Percentiles rank a stretch among this genome's conserved stretches.
Conservation (phyloP, 2,113 vertebrate species). For the Crotalus tigris region DNA sequence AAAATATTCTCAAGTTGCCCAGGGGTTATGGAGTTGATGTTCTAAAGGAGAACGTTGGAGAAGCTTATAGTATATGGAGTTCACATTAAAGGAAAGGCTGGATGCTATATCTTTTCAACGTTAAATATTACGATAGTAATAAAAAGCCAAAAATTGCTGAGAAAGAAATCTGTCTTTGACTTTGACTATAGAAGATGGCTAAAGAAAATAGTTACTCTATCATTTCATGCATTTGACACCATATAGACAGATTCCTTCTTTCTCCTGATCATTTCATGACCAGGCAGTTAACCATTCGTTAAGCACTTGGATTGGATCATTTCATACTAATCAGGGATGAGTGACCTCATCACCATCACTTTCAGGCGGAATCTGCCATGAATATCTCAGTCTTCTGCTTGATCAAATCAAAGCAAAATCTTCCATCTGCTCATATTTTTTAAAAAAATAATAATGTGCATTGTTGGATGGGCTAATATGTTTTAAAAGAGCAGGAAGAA, state of each 20-base stretch:
- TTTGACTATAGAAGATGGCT: slow-evolving; percentile 36
- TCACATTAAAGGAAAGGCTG: background rate
- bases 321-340: slow-evolving; percentile 50
- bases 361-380: slow-evolving; percentile 49
- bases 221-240: slow-evolving; percentile 36
- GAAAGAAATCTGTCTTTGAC: slow-evolving; percentile 32
- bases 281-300: slow-evolving; percentile 44
- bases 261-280: slow-evolving; percentile 43
- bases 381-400: slow-evolving; percentile 58
- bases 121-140: slow-evolving; percentile 25
- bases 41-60: background rate
- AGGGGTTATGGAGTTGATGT: background rate
- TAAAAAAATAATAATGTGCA: background rate
- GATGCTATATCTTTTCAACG: slow-evolving; percentile 24
- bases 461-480: slow-evolving; percentile 14
- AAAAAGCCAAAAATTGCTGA: slow-evolving; percentile 23
- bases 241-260: slow-evolving; percentile 24
- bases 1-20: background rate
- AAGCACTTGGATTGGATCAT: slow-evolving; percentile 59
- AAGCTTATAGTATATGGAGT: background rate
- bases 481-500: slow-evolving; percentile 18
- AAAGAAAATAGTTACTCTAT: slow-evolving; percentile 39
- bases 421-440: slow-evolving; percentile 68
- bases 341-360: slow-evolving; percentile 64
- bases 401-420: slow-evolving; percentile 54